Base-by-base conservation (phyloP, 1,140 invertebrate species). In the Aphaenogaster floridana region DNA sequence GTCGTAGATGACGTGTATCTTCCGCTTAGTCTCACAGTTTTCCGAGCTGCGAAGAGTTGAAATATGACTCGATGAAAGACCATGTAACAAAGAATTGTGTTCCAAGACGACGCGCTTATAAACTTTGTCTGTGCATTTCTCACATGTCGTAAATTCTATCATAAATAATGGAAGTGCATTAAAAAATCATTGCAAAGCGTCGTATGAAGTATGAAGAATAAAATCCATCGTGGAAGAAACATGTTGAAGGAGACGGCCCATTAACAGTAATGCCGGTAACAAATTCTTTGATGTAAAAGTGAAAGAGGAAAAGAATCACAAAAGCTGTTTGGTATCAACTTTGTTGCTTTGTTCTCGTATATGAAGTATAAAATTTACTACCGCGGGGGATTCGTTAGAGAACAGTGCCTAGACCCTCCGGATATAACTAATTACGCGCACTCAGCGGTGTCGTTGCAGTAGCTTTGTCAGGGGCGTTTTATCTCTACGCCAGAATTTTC, bases 401-500 rank as follows among this genome's bases (percentile, higher is more conserved):
- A 72, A 81, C 36, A 50, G 79, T 45, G 57, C 59, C 85, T 74
- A 79, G 80, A 80, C 89, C 89, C 90, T 86, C 77, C 84, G 89
- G 89, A 91, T 91, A 91, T 91, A 91, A 91, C 90, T 91, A 91
- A 91, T 91, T 91, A 91, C 84, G 90, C 77, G 89, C 89, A 91
- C 89, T 91, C 89, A 87, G 71, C 79, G 66, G 87, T 88, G 89
- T 83, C 87, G 83, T 91, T 79, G 54, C 68, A 77, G 80, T 91
- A 83, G 84, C 87, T 91, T 91, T 91, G 90, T 91, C 87, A 74
- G 69, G 7, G 34, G n/a, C 83, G 79, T 63, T 91, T 91, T 91
- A 89, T 91, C 84, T 91, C 74, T 36, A 15, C 50, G 52, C 34
- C 68, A 34, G 78, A 89, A 89, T 91, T 88, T 91, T 83, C 90